Evolutionary conservation across 1,140 invertebrate species (phyloP), one percentile per base, ranked within the genome.

Genomic region (Calephelis virginiensis): DNA sequence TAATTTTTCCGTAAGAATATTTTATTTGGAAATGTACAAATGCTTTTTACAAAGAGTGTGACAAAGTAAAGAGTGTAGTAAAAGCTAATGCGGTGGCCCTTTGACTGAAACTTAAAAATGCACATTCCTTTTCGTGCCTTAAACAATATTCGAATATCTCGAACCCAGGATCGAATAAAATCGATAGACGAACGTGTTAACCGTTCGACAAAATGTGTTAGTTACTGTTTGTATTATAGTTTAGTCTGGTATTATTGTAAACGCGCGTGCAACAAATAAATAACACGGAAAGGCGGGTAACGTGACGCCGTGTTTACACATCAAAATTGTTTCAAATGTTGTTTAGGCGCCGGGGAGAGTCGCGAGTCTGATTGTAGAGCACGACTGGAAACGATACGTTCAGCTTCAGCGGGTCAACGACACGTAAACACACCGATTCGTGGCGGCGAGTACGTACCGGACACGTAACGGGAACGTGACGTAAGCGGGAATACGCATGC

Each of bases 311-410:
- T 56, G 53, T 56, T 56, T 56, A 56, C 12, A 56, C 17, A 56
- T 56, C 53, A 56, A 56, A 17, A 56, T 56, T 56, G 53, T 56
- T 56, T 37, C 53, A 38, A 56, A 56, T 37, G 53, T 56, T 8
- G 50, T 6, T 14, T 17, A 11, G 53, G 53, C 53, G 12, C 53
- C 17, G 17, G 53, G 53, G 53, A 17, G 40, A 8, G 40, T 56
- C 17, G 37, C 17, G 9, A 56, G 53, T 11, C 53, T 17, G 53
- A 53, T 53, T 53, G 50, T 53, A 11, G 17, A 14, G 14, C 28
- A 28, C 48, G 49, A 17, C 49, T 53, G 9, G 17, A 56, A 56
- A 56, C 50, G 37, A 56, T 56, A 28, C 50, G 13, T 56, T 28
- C 11, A 11, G 11, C 17, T 56, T 56, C 28, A 14, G 17, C 50